These are phyloP conservation scores for Antigone vipio DNA, from an alignment of 2,113 vertebrate species.

Conservation along the genomic window DNA sequence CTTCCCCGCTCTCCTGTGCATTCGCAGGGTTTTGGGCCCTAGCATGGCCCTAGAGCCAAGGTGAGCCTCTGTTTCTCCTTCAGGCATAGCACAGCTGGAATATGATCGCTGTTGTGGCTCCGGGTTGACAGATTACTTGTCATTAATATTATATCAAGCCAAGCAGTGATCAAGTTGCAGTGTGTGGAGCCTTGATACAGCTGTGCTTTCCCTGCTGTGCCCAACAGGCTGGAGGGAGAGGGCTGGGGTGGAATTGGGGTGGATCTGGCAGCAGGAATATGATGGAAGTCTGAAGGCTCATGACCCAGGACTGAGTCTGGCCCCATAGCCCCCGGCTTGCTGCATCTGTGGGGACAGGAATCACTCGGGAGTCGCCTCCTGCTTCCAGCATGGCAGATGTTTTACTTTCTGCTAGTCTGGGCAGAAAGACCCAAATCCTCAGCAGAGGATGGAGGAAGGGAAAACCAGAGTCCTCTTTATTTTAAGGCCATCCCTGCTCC, in stretches of 20 bases:
- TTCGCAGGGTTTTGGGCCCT: accelerated
- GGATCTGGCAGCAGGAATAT: neutral
- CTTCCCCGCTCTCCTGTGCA: accelerated
- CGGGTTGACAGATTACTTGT: neutral
- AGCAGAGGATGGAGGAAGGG: neutral
- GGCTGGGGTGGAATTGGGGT: neutral
- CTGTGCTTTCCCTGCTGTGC: neutral
- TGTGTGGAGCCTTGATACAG: accelerated
- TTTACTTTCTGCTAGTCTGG: neutral
- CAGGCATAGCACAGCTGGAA: neutral
- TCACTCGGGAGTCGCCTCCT: neutral
- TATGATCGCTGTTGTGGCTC: accelerated
- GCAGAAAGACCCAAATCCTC: neutral
- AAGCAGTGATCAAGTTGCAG: neutral
- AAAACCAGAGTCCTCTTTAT: neutral
- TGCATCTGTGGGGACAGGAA: neutral
- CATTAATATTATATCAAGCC: neutral
- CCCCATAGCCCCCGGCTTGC: too few relatives aligned
- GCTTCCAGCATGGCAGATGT: neutral
- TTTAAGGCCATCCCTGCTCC: neutral
- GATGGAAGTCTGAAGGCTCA: neutral
- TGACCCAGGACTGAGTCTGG: neutral
- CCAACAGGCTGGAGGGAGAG: neutral
- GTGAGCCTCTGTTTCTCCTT: neutral
- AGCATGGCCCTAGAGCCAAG: neutral